Evolutionary conservation across 2,113 vertebrate genomes (phyloP).

Genomic region (Diadophis punctatus): DNA sequence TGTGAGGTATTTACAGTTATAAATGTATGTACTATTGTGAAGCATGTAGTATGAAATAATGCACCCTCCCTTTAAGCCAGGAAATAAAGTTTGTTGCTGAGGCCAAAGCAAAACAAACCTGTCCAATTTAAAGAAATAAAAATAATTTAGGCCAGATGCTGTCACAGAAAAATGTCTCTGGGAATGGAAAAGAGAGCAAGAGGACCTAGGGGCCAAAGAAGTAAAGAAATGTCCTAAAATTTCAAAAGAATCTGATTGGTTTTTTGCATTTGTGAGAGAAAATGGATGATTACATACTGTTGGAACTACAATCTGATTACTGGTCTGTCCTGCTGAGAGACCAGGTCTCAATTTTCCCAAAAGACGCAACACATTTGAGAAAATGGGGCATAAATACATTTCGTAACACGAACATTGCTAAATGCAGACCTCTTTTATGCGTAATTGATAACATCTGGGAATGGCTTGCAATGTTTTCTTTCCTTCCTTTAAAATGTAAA

Average conservation of each 20-base stretch:
- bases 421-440: constrained; percentile 4
- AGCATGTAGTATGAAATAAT: neutral
- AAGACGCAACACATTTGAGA: constrained; percentile 15
- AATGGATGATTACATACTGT: constrained; percentile 45
- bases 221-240: neutral
- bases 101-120: constrained; percentile 16
- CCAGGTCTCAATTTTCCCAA: constrained; percentile 64
- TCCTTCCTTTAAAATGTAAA: neutral
- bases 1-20: neutral
- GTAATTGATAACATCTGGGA: constrained; percentile 17
- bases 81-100: constrained; percentile 32
- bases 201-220: neutral
- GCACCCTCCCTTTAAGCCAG: constrained; percentile 36
- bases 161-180: neutral
- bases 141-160: constrained; percentile 33
- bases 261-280: neutral
- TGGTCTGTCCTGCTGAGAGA: constrained; percentile 69
- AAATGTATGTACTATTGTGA: neutral
- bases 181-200: neutral
- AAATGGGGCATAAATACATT: constrained; percentile 14
- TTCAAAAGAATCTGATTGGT: neutral
- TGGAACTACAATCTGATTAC: constrained; percentile 77
- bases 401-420: constrained; percentile 1
- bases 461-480: neutral
- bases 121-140: constrained; percentile 42